phyloP scores from a whole-genome alignment of 2,113 vertebrate genomes.

The Eurypyga helias region DNA sequence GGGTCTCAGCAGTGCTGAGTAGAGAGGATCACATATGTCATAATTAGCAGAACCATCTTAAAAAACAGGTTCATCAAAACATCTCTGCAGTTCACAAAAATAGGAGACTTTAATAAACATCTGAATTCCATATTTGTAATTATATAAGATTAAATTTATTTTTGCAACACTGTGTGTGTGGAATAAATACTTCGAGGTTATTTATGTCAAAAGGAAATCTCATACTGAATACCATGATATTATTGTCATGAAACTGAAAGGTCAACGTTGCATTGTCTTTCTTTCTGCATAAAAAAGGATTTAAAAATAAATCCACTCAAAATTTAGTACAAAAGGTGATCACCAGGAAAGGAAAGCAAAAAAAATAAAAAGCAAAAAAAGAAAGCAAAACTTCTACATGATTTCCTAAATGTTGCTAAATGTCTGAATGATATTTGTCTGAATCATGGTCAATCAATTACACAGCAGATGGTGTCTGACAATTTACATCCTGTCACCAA shows the following conservation, averaged over 20 bases:
- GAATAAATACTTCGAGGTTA: background rate
- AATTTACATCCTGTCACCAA: conserved; percentile 15
- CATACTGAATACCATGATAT: background rate
- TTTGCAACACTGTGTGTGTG: background rate
- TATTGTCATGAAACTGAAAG: background rate
- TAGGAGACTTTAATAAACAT: background rate
- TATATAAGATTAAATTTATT: background rate
- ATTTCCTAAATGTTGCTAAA: background rate
- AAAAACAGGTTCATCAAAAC: background rate
- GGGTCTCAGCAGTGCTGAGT: background rate
- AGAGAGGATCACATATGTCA: rapidly evolving
- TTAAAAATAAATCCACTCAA: background rate
- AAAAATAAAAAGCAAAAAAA: background rate
- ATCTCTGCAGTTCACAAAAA: background rate
- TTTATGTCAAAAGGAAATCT: background rate
- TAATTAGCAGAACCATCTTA: background rate
- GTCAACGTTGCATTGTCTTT: background rate
- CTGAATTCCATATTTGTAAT: background rate
- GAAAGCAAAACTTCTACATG: background rate
- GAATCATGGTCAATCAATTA: background rate
- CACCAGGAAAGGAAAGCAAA: background rate
- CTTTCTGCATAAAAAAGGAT: background rate
- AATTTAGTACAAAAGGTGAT: background rate
- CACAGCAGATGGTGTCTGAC: conserved; percentile 34
- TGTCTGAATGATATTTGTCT: background rate